Base-by-base conservation (phyloP, 2,888 invertebrate genomes). In the Caenorhabditis becei region DNA sequence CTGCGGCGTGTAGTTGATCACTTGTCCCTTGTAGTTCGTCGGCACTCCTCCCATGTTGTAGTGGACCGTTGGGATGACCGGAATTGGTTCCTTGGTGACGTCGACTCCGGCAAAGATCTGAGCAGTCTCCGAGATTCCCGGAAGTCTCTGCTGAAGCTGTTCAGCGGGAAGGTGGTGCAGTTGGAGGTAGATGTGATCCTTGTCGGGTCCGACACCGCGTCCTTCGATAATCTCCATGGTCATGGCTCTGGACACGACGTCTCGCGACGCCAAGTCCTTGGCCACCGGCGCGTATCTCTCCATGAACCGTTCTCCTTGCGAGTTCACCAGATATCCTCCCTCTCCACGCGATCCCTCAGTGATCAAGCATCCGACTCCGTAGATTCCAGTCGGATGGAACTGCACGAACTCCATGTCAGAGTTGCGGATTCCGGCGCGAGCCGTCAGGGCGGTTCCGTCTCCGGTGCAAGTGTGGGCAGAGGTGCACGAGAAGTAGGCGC, bases 11-110 rank as follows among this genome's bases (percentile, higher is more conserved):
- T 86, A 86, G 24, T 74, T 63, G 54, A 87, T 18, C 18, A 95
- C 96, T 93, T 99, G 97, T 89, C 98, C 98, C 88, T 95, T 95
- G 93, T 95, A 99, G 93, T 99, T 99, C 28, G 99, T 99, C 0
- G 99, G 99, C 14, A 97, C 94, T 80, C 99, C 99, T 87, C 99
- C 99, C 99, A 99, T 99, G 91, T 99, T 99, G 93, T 99, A 99
- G 92, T 99, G 99, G n/a, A 99, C 99, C 1, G 99, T 99, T 14
- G 99, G 99, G 86, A 99, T 92, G 44, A 99, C 97, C 0, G 99
- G 99, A 88, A 99, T 97, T n/a, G 99, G 97, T 90, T 99, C 97
- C 85, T 96, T 94, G 14, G 97, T 98, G 23, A 98, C 97, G 92
- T 99, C 99, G 8, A 99, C 98, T 26, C 97, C 98, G 32, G 99